phyloP scores from a whole-genome alignment of 2,888 invertebrate species.

The Tribolium freemani region DNA sequence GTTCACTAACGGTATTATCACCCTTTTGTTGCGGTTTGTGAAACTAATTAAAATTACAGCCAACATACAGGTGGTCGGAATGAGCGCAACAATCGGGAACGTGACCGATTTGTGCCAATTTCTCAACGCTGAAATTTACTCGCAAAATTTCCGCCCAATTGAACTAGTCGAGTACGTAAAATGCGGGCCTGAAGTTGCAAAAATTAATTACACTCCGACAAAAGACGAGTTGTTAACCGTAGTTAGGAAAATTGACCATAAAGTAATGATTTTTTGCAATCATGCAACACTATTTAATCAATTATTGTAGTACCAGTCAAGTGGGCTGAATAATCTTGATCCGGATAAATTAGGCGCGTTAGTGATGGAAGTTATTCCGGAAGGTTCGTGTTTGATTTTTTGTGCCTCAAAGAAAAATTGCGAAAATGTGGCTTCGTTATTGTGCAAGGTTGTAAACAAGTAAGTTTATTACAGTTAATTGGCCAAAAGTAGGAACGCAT shows the following conservation, averaged over 20 bases:
- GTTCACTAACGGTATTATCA: slow-evolving; percentile 74
- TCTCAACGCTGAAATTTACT: slow-evolving; percentile 85
- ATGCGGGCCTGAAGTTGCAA: slow-evolving; percentile 73
- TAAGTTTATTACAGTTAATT: slow-evolving; percentile 10
- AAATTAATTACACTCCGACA: slow-evolving; percentile 69
- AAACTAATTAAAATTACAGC: slow-evolving; percentile 65
- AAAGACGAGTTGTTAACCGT: slow-evolving; percentile 72
- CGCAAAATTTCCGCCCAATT: slow-evolving; percentile 90
- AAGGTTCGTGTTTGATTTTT: slow-evolving; percentile 88
- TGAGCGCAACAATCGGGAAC: slow-evolving; percentile 98
- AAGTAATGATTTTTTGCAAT: background rate
- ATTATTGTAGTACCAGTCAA: slow-evolving; percentile 70
- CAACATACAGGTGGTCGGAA: slow-evolving; percentile 89
- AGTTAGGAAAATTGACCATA: slow-evolving; percentile 62
- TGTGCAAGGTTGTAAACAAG: slow-evolving; percentile 75
- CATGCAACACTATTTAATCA: background rate
- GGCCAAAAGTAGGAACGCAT: no score
- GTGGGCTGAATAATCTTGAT: slow-evolving; percentile 71
- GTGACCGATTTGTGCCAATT: slow-evolving; percentile 84
- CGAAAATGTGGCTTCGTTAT: slow-evolving; percentile 87
- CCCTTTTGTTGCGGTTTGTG: background rate
- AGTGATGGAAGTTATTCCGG: slow-evolving; percentile 85
- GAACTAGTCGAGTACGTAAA: slow-evolving; percentile 88
- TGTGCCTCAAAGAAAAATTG: slow-evolving; percentile 94
- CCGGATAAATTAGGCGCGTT: slow-evolving; percentile 86